A percentile compares a stretch with the other conserved stretches of the same genome.
phyloP scores from a whole-genome alignment of 2,888 invertebrate genomes.

The Hymenopus coronatus region DNA sequence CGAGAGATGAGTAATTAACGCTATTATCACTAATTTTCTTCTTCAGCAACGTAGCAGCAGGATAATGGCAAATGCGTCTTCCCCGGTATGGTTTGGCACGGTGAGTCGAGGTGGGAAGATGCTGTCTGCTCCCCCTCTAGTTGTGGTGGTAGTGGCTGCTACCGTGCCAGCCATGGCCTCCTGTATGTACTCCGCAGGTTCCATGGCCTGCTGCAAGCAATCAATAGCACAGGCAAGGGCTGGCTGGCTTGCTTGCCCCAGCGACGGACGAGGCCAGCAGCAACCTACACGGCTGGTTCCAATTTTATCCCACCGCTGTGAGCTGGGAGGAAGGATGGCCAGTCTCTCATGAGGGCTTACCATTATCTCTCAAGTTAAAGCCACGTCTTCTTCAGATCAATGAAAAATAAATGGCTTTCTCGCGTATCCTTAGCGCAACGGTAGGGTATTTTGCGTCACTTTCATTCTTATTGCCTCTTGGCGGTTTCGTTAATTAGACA shows the following conservation, averaged over 20 bases:
- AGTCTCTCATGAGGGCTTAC: not conserved
- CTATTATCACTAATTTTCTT: not conserved
- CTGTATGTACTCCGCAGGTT: conserved; percentile 6
- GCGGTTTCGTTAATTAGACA: not conserved
- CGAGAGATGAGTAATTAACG: not conserved
- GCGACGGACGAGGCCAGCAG: not conserved
- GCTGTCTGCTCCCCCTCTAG: not conserved
- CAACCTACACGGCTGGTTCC: not conserved
- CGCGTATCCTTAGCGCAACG: not conserved
- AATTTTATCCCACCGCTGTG: not conserved
- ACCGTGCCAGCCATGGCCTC: not conserved
- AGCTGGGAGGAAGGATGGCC: not conserved
- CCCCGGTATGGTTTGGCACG: not conserved
- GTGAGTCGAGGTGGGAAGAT: not conserved
- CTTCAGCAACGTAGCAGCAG: not conserved
- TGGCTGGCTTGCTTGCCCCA: conserved; percentile 15
- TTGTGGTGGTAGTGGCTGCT: not conserved
- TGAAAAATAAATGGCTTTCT: not conserved
- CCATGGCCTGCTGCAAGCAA: conserved; percentile 16
- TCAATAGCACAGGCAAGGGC: conserved; percentile 11
- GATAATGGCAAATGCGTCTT: not conserved
- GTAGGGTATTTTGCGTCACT: not conserved
- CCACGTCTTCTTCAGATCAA: not conserved
- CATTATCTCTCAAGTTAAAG: not conserved
- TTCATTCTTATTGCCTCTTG: not conserved